Evolutionary conservation across 2,113 vertebrate genomes (phyloP).

Genomic region (Aptenodytes forsteri): DNA sequence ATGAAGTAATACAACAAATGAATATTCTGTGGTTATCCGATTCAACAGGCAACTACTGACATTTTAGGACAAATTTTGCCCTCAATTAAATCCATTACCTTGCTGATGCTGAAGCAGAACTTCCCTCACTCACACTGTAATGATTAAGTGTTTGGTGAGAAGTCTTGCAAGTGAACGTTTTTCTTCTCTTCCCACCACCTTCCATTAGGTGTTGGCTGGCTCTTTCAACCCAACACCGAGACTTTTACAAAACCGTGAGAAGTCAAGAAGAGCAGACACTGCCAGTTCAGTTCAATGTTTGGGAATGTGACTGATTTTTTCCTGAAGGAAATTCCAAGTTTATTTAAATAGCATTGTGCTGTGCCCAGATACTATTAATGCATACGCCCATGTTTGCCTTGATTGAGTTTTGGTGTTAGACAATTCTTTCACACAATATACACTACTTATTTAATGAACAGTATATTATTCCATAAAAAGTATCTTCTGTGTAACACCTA

Average conservation of each 20-base stretch:
- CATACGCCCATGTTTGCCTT: not conserved
- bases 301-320: not conserved
- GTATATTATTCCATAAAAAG: constrained; percentile 15
- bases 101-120: not conserved
- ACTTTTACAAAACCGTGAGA: not conserved
- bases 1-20: rapidly evolving
- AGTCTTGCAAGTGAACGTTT: not conserved
- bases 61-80: not conserved
- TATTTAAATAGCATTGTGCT: constrained; percentile 17
- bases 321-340: not conserved
- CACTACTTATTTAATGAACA: constrained; percentile 54
- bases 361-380: constrained; percentile 11
- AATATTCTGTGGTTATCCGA: not conserved
- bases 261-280: not conserved
- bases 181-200: not conserved
- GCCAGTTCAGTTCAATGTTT: not conserved
- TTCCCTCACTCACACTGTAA: not conserved
- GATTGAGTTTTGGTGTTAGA: constrained; percentile 31
- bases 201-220: not conserved
- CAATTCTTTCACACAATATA: not conserved
- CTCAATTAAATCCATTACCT: not conserved
- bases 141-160: not conserved
- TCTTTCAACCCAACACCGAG: not conserved
- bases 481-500: constrained; percentile 46
- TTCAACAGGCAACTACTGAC: not conserved